Evolutionary conservation across 1,140 invertebrate species (phyloP), one percentile per base, ranked within the genome.

Genomic region (Orchesella cincta): DNA sequence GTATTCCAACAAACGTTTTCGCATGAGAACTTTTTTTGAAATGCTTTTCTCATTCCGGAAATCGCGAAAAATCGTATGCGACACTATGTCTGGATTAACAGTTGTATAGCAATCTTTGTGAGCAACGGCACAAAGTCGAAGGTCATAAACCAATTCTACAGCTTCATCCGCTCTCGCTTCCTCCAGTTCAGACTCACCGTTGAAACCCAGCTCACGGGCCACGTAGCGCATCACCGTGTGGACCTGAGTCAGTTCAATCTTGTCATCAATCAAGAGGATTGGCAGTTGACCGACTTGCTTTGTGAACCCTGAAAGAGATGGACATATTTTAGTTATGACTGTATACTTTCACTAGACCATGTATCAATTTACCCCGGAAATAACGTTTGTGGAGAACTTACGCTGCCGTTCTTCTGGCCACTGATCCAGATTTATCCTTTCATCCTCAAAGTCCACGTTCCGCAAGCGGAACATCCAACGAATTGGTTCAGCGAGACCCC

Each of bases 231-330:
- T 73, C 18, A 73, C 36, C 8, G 71, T 26, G 18, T 46, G 71
- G 14, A 51, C 39, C 26, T 73, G 71, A 16, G 71, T 73, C 12
- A 73, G 71, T n/a, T n/a, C 36, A 5, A 31, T 23, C 18, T 39
- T 29, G 23, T 73, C 35, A 5, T 29, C 67, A 36, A 46, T 29
- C 5, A 39, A 46, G 18, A 73, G 36, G 46, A 73, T 73, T 3
- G 71, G 71, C 14, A 73, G 71, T 46, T 73, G 71, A 46, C 71
- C 71, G 2, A 73, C 34, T 23, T 73, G 39, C 23, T 36, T 73
- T 26, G 12, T 2, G 46, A 73, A 73, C 2, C 71, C 71, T 73
- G 71, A 36, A 71, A 71, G 23, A n/a, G 23, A 23, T 8, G 8
- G 8, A 16, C 29, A 71, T 2, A 36, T 71, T 36, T 34, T 14